A percentile compares a stretch with the other conserved stretches of the same genome.
Conservation (phyloP, 2,888 invertebrate genomes). For the Thera obeliscata region DNA sequence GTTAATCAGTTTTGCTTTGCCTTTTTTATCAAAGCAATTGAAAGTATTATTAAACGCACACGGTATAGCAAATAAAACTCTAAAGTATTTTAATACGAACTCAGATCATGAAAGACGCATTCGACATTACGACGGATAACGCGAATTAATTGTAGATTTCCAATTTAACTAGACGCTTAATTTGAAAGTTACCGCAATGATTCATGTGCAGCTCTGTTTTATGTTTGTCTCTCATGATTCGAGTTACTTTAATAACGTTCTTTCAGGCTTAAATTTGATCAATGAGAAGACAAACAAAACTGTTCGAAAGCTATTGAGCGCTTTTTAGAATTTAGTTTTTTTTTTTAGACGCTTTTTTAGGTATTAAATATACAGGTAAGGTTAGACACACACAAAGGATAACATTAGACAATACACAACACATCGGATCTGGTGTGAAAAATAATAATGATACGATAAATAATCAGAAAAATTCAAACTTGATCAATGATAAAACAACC, state of each 20-base stretch:
- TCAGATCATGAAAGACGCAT: slow-evolving; percentile 74
- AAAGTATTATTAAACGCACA: slow-evolving; percentile 57
- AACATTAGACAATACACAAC: slow-evolving; percentile 96
- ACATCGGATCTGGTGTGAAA: slow-evolving; percentile 85
- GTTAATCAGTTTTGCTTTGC: slow-evolving; percentile 82
- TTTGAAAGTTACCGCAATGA: slow-evolving; percentile 23
- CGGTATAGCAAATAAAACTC: slow-evolving; percentile 60
- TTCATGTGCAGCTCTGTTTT: slow-evolving; percentile 34
- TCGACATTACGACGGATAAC: slow-evolving; percentile 32
- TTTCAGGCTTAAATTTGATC: slow-evolving; percentile 55
- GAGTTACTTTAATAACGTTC: slow-evolving; percentile 61
- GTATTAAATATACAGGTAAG: slow-evolving; percentile 83
- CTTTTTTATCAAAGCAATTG: slow-evolving; percentile 67
- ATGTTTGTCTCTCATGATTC: slow-evolving; percentile 72
- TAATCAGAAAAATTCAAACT: slow-evolving; percentile 55
- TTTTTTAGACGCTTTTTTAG: slow-evolving; percentile 72
- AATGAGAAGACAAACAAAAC: slow-evolving; percentile 79
- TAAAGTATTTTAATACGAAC: slow-evolving; percentile 55
- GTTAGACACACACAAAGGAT: slow-evolving; percentile 95
- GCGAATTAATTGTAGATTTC: slow-evolving; percentile 13
- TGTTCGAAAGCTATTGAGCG: slow-evolving; percentile 78
- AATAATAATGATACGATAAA: slow-evolving; percentile 67
- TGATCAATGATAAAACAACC: slow-evolving; percentile 72
- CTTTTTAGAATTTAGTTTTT: slow-evolving; percentile 67
- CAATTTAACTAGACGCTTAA: slow-evolving; percentile 14